Evolutionary conservation across 64 coral and sea anemone genomes (phyloP), one percentile per base, ranked within the genome.

Genomic region (Stichodactyla mertensii): DNA sequence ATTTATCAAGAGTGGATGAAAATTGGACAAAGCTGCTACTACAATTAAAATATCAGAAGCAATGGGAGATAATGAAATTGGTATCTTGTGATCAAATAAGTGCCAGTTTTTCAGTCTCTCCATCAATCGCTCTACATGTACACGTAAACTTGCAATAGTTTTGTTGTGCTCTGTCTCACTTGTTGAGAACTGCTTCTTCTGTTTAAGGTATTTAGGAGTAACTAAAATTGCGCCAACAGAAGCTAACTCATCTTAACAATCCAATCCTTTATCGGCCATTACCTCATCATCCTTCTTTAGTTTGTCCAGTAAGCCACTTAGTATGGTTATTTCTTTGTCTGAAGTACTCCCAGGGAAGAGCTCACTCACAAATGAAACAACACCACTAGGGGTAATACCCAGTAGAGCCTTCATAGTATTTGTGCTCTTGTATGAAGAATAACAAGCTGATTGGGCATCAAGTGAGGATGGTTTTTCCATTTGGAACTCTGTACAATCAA

Each of bases 191-290:
- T 92, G 91, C 87, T 71, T 84, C 74, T 92, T 88, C 57, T 84
- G 64, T 81, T 85, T 92, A 20, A 92, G 81, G 88, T 88, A 88
- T 5, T 67, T 85, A 5, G 86, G 91, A 51, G 87, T 80, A 2
- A 88, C 87, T 55, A 92, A 84, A 88, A 83, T 80, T 36, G 87
- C 86, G 12, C 86, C 91, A 54, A 85, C 87, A 24, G 82, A 88
- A 31, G 91, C 91, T 79, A 92, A 88, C 69, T 88, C 91, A 85
- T 92, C 86, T 88, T 92, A 87, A 0, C 81, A 78, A 56, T 92
- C 77, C 56, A 92, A 88, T 7, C 87, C 87, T 88, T 92, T 88
- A 64, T 88, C 91, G 52, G 86, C 91, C 91, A 88, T 88, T 6
- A 92, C 80, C 59, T 88, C 64, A 54, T 88, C 77, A 52, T 66